These are phyloP conservation scores for Torymus tubicola DNA, from an alignment of 2,888 invertebrate species.

Conservation along the genomic window DNA sequence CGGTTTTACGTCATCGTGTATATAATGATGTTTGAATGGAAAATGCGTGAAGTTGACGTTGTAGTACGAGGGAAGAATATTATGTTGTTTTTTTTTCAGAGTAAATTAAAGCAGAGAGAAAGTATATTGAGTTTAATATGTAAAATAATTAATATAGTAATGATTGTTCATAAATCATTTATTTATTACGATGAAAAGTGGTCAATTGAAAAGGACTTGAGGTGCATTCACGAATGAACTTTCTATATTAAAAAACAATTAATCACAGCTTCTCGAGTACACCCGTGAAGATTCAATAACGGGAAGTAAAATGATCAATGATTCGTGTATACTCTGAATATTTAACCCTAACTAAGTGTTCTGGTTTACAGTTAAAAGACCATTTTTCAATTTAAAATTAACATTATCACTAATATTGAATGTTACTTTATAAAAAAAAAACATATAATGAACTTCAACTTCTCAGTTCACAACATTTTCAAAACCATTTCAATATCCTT, in stretches of 20 bases:
- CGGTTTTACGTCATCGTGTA: no score
- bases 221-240: constrained; percentile 25
- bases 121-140: not conserved
- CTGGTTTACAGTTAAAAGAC: constrained; percentile 13
- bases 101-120: no score
- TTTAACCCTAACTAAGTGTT: constrained; percentile 4
- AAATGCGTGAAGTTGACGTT: no score
- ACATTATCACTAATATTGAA: constrained; percentile 1
- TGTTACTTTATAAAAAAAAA: not conserved
- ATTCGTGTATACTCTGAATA: constrained; percentile 1
- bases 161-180: not conserved
- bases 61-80: no score
- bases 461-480: no score
- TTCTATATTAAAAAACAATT: constrained; percentile 54
- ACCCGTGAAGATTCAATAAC: constrained; percentile 48
- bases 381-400: constrained; percentile 22
- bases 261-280: constrained; percentile 46
- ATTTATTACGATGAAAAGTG: not conserved
- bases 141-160: not conserved
- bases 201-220: not conserved
- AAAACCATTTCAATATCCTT: no score
- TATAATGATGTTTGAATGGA: no score
- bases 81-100: no score
- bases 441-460: no score
- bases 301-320: constrained; percentile 52